These are phyloP conservation scores for Paramuricea clavata DNA, from an alignment of 92 coral and sea anemone species.

Conservation along the genomic window DNA sequence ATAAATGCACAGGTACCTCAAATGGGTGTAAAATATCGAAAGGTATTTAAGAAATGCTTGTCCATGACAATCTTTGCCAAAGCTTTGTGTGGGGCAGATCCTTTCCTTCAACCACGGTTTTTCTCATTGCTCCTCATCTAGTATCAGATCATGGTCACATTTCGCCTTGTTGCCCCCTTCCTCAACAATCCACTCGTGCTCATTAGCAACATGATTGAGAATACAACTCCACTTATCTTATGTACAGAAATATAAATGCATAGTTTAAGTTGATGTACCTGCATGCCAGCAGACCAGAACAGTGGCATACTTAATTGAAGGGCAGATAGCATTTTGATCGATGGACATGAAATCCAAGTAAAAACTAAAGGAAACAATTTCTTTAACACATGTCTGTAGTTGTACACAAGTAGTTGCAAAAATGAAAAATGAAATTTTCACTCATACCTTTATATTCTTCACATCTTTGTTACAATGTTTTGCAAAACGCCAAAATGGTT, in stretches of 20 bases:
- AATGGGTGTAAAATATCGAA: slow-evolving; percentile 19
- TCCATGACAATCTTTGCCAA: slow-evolving; percentile 34
- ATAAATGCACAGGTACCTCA: background rate
- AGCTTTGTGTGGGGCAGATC: too few relatives aligned
- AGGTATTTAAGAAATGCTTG: slow-evolving; percentile 6
- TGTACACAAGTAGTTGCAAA: too few relatives aligned
- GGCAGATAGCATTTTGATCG: too few relatives aligned
- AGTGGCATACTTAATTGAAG: too few relatives aligned
- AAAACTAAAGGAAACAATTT: background rate
- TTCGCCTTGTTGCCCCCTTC: background rate
- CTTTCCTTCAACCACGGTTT: slow-evolving; percentile 20
- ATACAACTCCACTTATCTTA: background rate
- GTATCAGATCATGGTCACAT: slow-evolving; percentile 29
- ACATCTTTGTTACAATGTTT: background rate
- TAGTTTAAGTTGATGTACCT: background rate
- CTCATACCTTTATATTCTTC: background rate
- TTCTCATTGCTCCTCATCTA: background rate
- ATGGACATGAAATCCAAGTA: too few relatives aligned
- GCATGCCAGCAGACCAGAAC: too few relatives aligned
- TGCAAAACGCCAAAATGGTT: background rate
- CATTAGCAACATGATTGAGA: slow-evolving; percentile 4
- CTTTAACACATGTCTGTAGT: too few relatives aligned
- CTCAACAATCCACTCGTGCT: slow-evolving; percentile 1
- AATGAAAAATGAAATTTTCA: background rate
- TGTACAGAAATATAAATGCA: background rate